Conservation (phyloP, 1,140 invertebrate genomes). For the Drosophila parvula region DNA sequence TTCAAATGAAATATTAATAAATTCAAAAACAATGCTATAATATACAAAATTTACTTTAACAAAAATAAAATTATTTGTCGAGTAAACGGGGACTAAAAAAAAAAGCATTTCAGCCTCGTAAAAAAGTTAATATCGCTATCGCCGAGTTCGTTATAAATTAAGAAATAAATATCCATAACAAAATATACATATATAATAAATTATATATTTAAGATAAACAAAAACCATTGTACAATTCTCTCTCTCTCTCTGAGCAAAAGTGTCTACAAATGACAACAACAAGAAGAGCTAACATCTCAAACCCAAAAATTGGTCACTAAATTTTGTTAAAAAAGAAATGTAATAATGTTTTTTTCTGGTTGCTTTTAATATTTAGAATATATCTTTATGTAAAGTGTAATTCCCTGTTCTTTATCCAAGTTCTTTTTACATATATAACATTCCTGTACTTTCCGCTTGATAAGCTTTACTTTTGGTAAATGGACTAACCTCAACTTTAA, state of each 20-base stretch:
- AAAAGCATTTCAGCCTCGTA: not conserved
- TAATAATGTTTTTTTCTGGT: slow-evolving; percentile 5
- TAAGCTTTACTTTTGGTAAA: slow-evolving; percentile 57
- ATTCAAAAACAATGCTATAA: not conserved
- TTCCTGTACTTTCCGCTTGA: slow-evolving; percentile 34
- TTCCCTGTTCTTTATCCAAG: slow-evolving; percentile 12
- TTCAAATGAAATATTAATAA: not conserved
- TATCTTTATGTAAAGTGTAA: slow-evolving; percentile 12
- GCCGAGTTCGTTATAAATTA: not conserved
- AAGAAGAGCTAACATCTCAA: slow-evolving; percentile 78
- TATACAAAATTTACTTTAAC: not conserved
- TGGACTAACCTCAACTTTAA: slow-evolving; percentile 60
- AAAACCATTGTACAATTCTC: slow-evolving; percentile 34
- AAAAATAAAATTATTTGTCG: not conserved
- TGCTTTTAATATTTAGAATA: slow-evolving; percentile 47
- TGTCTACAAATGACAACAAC: slow-evolving; percentile 80
- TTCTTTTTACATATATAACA: slow-evolving; percentile 21
- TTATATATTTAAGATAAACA: slow-evolving; percentile 30
- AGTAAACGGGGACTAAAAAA: too few species aligned
- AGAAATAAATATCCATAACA: not conserved
- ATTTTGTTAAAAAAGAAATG: not conserved
- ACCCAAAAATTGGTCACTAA: slow-evolving; percentile 36
- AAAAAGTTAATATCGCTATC: not conserved
- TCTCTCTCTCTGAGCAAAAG: slow-evolving; percentile 25
- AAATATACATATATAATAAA: not conserved